phyloP scores from a whole-genome alignment of 2,888 invertebrate genomes.

The Oscheius sp. region DNA sequence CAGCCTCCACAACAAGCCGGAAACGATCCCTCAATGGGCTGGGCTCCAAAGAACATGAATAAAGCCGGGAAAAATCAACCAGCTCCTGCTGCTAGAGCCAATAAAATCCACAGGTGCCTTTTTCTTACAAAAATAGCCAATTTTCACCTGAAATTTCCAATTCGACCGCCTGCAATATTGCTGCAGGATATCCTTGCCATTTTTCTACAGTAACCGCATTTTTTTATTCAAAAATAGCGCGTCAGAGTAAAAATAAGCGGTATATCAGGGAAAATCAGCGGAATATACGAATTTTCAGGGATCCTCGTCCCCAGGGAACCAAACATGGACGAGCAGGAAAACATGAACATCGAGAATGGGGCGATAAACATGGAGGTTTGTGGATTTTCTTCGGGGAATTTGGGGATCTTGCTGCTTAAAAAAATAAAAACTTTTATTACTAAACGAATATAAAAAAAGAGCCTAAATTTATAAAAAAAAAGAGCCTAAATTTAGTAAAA shows the following conservation, averaged over 20 bases:
- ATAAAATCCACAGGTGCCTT: slow-evolving; percentile 56
- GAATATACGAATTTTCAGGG: slow-evolving; percentile 37
- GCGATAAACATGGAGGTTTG: slow-evolving; percentile 69
- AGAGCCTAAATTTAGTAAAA: background rate
- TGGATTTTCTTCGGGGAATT: background rate
- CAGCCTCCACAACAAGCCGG: slow-evolving; percentile 71
- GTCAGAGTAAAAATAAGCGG: too few relatives aligned
- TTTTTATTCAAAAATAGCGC: too few relatives aligned
- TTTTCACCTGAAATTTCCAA: too few relatives aligned
- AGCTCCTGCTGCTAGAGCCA: slow-evolving; percentile 68
- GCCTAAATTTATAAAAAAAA: background rate
- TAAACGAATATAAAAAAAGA: too few relatives aligned
- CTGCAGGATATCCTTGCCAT: too few relatives aligned
- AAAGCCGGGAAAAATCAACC: slow-evolving; percentile 69
- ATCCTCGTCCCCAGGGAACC: slow-evolving; percentile 58
- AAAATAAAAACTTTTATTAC: too few relatives aligned
- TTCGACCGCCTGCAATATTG: too few relatives aligned
- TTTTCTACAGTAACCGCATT: too few relatives aligned
- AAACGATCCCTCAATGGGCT: slow-evolving; percentile 69
- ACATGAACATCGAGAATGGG: slow-evolving; percentile 71
- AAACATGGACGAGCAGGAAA: slow-evolving; percentile 69
- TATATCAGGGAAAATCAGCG: too few relatives aligned
- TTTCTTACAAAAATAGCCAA: too few relatives aligned
- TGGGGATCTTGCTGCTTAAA: too few relatives aligned
- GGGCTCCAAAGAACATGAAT: slow-evolving; percentile 71